phyloP scores from a whole-genome alignment of 2,888 invertebrate genomes.

The Diaphora mendica region DNA sequence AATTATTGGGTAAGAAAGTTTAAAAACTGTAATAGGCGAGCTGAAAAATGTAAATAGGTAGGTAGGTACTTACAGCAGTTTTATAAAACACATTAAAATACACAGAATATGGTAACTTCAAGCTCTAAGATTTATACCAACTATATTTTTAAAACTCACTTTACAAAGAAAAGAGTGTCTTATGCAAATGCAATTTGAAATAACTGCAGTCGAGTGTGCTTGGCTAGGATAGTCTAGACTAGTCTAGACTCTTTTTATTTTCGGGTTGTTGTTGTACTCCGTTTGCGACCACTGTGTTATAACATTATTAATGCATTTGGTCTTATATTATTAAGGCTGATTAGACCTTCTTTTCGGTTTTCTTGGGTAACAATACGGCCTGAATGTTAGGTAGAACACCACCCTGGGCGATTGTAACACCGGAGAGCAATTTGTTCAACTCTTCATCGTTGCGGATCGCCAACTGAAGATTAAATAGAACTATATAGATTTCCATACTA shows the following conservation, averaged over 20 bases:
- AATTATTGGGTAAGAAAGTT: neutral
- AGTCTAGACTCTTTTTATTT: no score
- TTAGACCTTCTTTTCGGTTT: no score
- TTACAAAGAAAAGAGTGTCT: slow-evolving; percentile 55
- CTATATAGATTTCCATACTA: slow-evolving; percentile 7
- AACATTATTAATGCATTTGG: no score
- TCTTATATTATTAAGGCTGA: no score
- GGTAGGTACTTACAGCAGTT: neutral
- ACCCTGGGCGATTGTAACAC: no score
- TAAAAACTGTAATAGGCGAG: neutral
- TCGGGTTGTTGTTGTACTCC: no score
- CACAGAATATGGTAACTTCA: neutral
- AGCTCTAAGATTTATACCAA: slow-evolving; percentile 12
- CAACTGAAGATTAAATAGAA: no score
- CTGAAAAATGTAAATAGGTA: neutral
- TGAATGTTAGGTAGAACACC: no score
- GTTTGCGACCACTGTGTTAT: no score
- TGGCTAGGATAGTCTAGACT: slow-evolving; percentile 10
- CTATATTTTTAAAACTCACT: slow-evolving; percentile 25
- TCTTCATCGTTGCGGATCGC: no score
- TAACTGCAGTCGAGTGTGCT: slow-evolving; percentile 67
- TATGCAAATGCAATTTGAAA: slow-evolving; percentile 84
- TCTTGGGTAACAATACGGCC: no score
- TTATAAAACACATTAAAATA: neutral
- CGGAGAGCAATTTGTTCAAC: no score